Evolutionary conservation across 1,140 invertebrate species (phyloP).

Genomic region (Zaprionus davidi): DNA sequence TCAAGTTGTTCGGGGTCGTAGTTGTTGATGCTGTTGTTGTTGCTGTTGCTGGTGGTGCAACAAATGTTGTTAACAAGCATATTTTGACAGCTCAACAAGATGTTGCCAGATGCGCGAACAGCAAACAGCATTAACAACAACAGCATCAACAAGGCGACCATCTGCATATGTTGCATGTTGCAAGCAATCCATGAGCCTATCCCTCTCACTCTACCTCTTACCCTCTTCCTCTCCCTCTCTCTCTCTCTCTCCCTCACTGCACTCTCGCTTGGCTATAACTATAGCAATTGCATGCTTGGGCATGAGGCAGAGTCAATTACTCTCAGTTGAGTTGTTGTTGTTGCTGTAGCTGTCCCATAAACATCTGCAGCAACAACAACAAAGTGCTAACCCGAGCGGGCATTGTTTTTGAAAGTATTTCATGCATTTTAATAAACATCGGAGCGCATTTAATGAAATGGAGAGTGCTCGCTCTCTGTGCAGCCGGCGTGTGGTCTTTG

Average conservation of each 20-base stretch:
- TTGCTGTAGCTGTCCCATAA: slow-evolving; percentile 55
- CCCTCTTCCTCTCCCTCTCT: neutral
- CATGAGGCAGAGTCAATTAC: slow-evolving; percentile 64
- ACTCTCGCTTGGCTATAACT: slow-evolving; percentile 27
- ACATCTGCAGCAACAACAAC: slow-evolving; percentile 45
- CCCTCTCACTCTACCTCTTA: neutral
- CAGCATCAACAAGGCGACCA: slow-evolving; percentile 41
- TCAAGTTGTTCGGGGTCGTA: slow-evolving; percentile 13
- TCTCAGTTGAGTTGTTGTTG: slow-evolving; percentile 52
- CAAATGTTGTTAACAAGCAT: slow-evolving; percentile 83
- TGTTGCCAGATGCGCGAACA: slow-evolving; percentile 81
- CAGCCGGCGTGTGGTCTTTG: slow-evolving; percentile 28
- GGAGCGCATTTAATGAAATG: slow-evolving; percentile 72
- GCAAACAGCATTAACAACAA: slow-evolving; percentile 38
- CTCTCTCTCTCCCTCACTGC: neutral
- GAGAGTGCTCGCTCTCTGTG: slow-evolving; percentile 7
- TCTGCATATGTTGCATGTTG: slow-evolving; percentile 67
- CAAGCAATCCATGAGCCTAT: slow-evolving; percentile 47
- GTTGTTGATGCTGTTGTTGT: slow-evolving; percentile 16
- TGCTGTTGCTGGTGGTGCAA: slow-evolving; percentile 68
- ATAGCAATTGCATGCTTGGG: slow-evolving; percentile 55
- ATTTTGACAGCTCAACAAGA: slow-evolving; percentile 82
- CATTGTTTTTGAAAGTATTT: slow-evolving; percentile 71
- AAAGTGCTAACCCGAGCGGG: slow-evolving; percentile 44
- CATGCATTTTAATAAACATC: slow-evolving; percentile 79